phyloP scores from a whole-genome alignment of 2,797 vertebrate genomes.

The Malurus splendens region DNA sequence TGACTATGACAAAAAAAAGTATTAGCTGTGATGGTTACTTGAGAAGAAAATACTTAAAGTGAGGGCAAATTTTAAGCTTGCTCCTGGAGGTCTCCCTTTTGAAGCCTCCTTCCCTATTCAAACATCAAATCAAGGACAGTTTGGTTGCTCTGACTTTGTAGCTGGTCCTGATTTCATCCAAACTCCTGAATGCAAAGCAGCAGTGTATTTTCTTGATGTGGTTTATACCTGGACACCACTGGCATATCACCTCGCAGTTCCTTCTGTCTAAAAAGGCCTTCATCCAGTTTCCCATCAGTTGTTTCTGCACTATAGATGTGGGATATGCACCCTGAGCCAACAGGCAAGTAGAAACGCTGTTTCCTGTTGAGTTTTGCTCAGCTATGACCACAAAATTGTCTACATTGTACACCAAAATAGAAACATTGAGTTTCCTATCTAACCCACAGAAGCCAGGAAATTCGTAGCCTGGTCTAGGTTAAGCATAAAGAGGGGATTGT shows the following conservation, averaged over 20 bases:
- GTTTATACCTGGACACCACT: neutral
- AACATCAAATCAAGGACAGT: neutral
- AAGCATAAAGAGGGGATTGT: neutral
- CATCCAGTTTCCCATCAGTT: neutral
- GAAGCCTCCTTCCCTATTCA: neutral
- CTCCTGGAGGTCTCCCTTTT: neutral
- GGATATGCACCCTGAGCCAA: neutral
- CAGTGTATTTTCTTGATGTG: neutral
- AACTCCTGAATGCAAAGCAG: neutral
- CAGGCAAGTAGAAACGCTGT: neutral
- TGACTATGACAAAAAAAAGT: neutral
- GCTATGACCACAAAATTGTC: conserved; percentile 48
- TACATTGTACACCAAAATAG: conserved; percentile 64
- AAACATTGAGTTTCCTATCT: conserved; percentile 56
- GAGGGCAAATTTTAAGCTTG: neutral
- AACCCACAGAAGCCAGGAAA: conserved; percentile 67
- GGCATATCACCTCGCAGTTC: neutral
- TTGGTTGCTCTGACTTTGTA: neutral
- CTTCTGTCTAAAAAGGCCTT: neutral
- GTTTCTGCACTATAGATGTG: neutral
- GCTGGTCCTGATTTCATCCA: neutral
- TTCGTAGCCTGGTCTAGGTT: conserved; percentile 56
- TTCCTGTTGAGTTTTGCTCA: conserved; percentile 47
- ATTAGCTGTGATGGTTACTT: neutral
- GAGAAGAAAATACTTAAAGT: neutral